Evolutionary conservation across 2,797 vertebrate genomes (phyloP).

Genomic region (Babyrousa celebensis): DNA sequence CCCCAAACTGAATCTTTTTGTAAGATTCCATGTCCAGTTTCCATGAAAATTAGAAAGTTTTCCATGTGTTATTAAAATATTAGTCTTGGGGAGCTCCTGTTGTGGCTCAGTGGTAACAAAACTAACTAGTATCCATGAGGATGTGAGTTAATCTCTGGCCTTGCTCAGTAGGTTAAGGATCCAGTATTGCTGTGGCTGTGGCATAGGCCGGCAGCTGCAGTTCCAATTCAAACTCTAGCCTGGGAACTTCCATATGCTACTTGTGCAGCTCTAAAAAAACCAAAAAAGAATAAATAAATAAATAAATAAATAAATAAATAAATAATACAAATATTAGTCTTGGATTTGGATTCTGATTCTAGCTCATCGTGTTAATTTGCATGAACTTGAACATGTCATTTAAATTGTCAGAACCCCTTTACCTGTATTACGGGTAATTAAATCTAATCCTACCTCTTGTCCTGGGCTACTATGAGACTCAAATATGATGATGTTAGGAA

Average conservation of each 20-base stretch:
- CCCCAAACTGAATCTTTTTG: background rate
- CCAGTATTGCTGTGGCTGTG: too few species aligned
- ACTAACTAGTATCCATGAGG: too few species aligned
- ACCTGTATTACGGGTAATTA: background rate
- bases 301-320: too few species aligned
- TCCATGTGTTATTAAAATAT: background rate
- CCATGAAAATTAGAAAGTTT: background rate
- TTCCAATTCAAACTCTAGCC: too few species aligned
- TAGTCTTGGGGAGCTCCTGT: background rate
- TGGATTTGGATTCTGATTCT: slow-evolving; percentile 13
- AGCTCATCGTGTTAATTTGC: slow-evolving; percentile 28
- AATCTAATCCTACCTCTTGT: background rate
- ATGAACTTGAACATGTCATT: background rate
- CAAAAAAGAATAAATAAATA: too few species aligned
- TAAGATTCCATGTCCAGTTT: background rate
- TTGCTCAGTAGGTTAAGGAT: too few species aligned
- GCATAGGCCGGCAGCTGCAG: too few species aligned
- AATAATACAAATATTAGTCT: too few species aligned
- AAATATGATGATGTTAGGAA: slow-evolving; percentile 27
- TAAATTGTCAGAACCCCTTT: slow-evolving; percentile 24
- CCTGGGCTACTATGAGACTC: background rate
- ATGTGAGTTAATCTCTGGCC: too few species aligned
- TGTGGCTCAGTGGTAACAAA: too few species aligned
- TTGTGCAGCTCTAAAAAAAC: too few species aligned
- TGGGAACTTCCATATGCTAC: too few species aligned